A percentile compares a stretch with the other conserved stretches of the same genome.
These are phyloP conservation scores for Epicauta chinensis DNA, from an alignment of 1,140 invertebrate species.

Conservation along the genomic window DNA sequence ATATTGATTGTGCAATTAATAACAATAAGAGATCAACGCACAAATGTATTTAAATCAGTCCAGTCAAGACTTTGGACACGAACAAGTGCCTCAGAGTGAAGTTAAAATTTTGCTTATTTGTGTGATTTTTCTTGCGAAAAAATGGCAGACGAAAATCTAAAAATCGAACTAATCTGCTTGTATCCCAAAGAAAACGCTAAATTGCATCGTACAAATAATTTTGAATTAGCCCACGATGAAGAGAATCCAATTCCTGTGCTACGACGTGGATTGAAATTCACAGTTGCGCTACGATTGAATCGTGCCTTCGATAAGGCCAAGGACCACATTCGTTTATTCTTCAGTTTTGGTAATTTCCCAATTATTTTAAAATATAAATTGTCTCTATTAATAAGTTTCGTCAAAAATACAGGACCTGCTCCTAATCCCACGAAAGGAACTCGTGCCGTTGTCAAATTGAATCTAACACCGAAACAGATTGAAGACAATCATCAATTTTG, in stretches of 20 bases:
- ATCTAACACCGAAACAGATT: slow-evolving; percentile 6
- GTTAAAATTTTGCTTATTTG: too few species aligned
- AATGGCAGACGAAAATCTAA: not conserved
- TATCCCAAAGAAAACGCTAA: slow-evolving; percentile 56
- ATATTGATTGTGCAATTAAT: not conserved
- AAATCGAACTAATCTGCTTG: slow-evolving; percentile 53
- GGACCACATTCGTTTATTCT: slow-evolving; percentile 54
- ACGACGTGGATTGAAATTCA: slow-evolving; percentile 59
- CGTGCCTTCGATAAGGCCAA: slow-evolving; percentile 47
- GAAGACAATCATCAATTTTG: slow-evolving; percentile 34
- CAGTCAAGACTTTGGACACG: too few species aligned
- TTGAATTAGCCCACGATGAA: slow-evolving; percentile 53
- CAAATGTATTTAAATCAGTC: too few species aligned
- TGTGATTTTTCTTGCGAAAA: not conserved
- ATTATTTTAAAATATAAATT: not conserved
- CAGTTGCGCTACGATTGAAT: slow-evolving; percentile 52
- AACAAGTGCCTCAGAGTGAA: too few species aligned
- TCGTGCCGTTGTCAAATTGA: slow-evolving; percentile 4
- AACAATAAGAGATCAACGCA: not conserved
- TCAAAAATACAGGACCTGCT: slow-evolving; percentile 47
- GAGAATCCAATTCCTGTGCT: slow-evolving; percentile 49
- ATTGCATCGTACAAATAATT: slow-evolving; percentile 57
- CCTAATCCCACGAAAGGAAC: slow-evolving; percentile 53
- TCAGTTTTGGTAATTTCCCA: slow-evolving; percentile 57
- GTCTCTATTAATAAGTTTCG: not conserved